Base-by-base conservation (phyloP, 2,797 vertebrate species). In the Melanotaenia boesemani region DNA sequence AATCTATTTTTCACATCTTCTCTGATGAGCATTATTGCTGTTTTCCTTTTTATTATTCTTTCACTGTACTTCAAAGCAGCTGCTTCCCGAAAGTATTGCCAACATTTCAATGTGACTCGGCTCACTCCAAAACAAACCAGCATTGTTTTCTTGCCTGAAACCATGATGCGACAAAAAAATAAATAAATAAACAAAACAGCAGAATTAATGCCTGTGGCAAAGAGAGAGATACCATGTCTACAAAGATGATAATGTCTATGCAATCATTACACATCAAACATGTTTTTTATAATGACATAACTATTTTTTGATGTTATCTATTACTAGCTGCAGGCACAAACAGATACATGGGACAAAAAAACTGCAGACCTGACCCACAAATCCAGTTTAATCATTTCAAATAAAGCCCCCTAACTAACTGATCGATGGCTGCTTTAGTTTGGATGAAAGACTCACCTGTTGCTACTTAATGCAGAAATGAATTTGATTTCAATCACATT, bases 21-120 rank as follows among this genome's bases (percentile, higher is more conserved):
- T 60, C 18, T 7, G 46, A 70, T 67, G 41, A 79, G 59, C 39
- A 24, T 50, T 34, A 62, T 41, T 76, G 56, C 28, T 72, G 70
- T 48, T 7, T 79, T 68, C 72, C 73, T 7, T 79, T 68, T 74
- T 26, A 1, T 26, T 26, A 26, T 26, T 26, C 26, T 75, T 85
- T 85, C 67, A 59, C n/a, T 46, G 48, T 52, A 66, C 73, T 74
- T 85, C 72, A 87, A 85, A 89, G 75, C 22, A 1, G 48, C 22
- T 18, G 30, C 66, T 56, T 52, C 61, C 59, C 72, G 59, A 62
- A 41, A 60, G 34, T n/a, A 30, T 44, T 70, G 72, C 64, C 74
- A 77, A 50, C 12, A 39, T 72, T 85, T 82, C 85, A 72, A 82
- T 83, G 83, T 44, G 66, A 72, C 68, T 75, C 37, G 11, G 59